phyloP scores from a whole-genome alignment of 2,888 invertebrate species.

The Cheilosia vulpina region DNA sequence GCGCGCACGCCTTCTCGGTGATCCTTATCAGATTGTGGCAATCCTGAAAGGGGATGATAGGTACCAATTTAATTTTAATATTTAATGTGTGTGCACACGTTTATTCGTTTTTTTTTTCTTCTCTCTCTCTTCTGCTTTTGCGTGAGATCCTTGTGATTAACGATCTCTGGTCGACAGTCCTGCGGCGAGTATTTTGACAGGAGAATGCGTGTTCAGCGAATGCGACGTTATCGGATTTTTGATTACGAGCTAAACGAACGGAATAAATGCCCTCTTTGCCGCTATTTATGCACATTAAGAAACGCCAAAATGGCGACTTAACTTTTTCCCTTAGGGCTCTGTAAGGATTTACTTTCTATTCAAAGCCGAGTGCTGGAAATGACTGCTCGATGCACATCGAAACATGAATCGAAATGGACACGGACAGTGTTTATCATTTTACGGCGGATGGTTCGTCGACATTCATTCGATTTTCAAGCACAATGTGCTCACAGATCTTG shows the following conservation, averaged over 20 bases:
- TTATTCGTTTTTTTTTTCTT: neutral
- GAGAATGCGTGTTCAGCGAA: conserved; percentile 57
- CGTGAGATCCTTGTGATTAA: conserved; percentile 54
- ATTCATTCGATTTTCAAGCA: conserved; percentile 31
- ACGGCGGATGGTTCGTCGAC: conserved; percentile 6
- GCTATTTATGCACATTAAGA: conserved; percentile 46
- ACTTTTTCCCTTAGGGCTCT: neutral
- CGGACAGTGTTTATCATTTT: conserved; percentile 33
- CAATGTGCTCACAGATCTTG: conserved; percentile 35
- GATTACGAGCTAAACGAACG: conserved; percentile 63
- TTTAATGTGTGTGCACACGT: conserved; percentile 30
- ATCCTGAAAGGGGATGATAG: conserved; percentile 59
- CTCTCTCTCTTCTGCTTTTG: neutral
- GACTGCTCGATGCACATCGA: neutral
- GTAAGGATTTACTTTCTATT: conserved; percentile 7
- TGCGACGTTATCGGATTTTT: conserved; percentile 63
- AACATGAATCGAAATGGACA: conserved; percentile 37
- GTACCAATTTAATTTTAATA: conserved; percentile 68
- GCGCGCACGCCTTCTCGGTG: conserved; percentile 65
- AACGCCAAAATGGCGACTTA: conserved; percentile 2
- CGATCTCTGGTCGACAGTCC: conserved; percentile 32
- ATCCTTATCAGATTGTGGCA: conserved; percentile 65
- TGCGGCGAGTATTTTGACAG: conserved; percentile 62
- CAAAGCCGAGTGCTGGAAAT: neutral
- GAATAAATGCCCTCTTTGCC: conserved; percentile 62